Evolutionary conservation across 1,140 invertebrate species (phyloP).

Genomic region (Nephotettix cincticeps): DNA sequence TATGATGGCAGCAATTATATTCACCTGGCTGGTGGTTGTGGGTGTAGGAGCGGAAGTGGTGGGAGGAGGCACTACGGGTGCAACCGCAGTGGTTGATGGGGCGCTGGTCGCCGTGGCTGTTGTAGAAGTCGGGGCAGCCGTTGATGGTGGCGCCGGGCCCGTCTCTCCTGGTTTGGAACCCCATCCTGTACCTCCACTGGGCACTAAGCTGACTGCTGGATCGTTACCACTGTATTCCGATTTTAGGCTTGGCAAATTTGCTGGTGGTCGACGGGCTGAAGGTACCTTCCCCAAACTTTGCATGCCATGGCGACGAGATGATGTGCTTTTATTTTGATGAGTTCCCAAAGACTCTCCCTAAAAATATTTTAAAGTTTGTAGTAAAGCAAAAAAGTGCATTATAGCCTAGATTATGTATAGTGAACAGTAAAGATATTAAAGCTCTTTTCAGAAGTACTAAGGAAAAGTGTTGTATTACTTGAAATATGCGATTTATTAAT

Average conservation of each 20-base stretch:
- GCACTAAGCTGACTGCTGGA: constrained; percentile 70
- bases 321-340: constrained; percentile 82
- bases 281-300: constrained; percentile 98
- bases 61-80: constrained; percentile 24
- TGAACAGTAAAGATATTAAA: no score
- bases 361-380: no score
- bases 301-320: constrained; percentile 88
- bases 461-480: no score
- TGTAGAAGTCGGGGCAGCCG: constrained; percentile 24
- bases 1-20: not conserved
- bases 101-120: not conserved
- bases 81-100: constrained; percentile 23
- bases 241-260: constrained; percentile 96
- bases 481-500: no score
- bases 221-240: constrained; percentile 83
- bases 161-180: constrained; percentile 53
- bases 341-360: constrained; percentile 87
- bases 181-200: constrained; percentile 72
- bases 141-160: constrained; percentile 30
- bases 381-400: no score
- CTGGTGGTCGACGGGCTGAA: constrained; percentile 90
- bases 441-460: no score
- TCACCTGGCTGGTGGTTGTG: constrained; percentile 44
- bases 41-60: constrained; percentile 32
- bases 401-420: no score